Percentiles rank a stretch among this genome's conserved stretches.
These are phyloP conservation scores for Heliconius hortense DNA, from an alignment of 2,888 invertebrate species.

Conservation along the genomic window DNA sequence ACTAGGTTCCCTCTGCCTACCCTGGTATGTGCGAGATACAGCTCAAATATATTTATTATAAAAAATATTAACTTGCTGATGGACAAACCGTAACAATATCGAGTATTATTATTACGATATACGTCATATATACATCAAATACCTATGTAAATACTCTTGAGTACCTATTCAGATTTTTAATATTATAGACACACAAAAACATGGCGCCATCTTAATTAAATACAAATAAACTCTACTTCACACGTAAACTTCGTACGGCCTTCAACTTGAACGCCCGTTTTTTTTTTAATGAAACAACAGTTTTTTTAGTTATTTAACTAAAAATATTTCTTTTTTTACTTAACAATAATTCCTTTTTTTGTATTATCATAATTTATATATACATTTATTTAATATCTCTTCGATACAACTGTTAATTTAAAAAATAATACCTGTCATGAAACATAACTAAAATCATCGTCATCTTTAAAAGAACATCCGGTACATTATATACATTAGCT, in stretches of 20 bases:
- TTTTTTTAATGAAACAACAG: not conserved
- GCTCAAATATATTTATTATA: not conserved
- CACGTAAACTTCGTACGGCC: slow-evolving; percentile 49
- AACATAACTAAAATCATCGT: slow-evolving; percentile 18
- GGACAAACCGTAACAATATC: not conserved
- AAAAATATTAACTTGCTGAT: not conserved
- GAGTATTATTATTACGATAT: not conserved
- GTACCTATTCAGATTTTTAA: not conserved
- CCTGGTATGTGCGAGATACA: not conserved
- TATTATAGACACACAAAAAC: slow-evolving; percentile 49
- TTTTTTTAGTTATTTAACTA: not conserved
- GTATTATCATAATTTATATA: not conserved
- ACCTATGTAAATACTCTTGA: not conserved
- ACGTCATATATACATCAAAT: too few species aligned
- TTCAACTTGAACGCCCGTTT: slow-evolving; percentile 47
- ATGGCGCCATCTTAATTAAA: slow-evolving; percentile 53
- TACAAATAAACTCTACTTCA: slow-evolving; percentile 15
- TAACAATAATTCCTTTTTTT: not conserved
- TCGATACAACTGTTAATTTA: slow-evolving; percentile 2
- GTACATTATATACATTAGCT: slow-evolving; percentile 26
- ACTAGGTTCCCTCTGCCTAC: not conserved
- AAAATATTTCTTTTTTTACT: not conserved
- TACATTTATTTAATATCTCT: not conserved
- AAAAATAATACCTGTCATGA: slow-evolving; percentile 27
- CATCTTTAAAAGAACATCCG: slow-evolving; percentile 35